Evolutionary conservation across 2,888 invertebrate genomes (phyloP).

Genomic region (Meta bourneti): DNA sequence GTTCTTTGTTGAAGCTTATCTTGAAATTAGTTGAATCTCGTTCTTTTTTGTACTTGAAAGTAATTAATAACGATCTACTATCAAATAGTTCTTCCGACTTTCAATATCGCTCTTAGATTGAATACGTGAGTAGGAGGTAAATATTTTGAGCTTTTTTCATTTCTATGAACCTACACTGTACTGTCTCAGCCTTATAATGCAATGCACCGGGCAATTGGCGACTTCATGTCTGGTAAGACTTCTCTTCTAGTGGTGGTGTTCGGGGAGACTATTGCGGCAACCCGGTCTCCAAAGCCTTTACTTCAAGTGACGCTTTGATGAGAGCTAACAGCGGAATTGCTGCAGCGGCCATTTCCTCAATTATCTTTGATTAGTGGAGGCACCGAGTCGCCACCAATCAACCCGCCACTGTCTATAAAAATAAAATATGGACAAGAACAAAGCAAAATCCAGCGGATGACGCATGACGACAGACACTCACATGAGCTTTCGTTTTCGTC

Average conservation of each 20-base stretch:
- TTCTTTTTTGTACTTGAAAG: too few relatives aligned
- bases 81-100: too few relatives aligned
- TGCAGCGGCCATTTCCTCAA: constrained; percentile 74
- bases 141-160: too few relatives aligned
- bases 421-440: constrained; percentile 52
- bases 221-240: neutral
- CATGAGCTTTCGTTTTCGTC: neutral
- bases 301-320: constrained; percentile 69
- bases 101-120: too few relatives aligned
- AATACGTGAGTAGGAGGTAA: too few relatives aligned
- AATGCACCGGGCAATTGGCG: neutral
- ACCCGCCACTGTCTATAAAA: constrained; percentile 49
- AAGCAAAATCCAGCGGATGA: constrained; percentile 60
- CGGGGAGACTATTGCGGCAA: constrained; percentile 36
- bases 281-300: constrained; percentile 36
- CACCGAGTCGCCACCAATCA: constrained; percentile 74
- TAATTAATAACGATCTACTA: too few relatives aligned
- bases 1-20: too few relatives aligned
- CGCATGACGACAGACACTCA: constrained; percentile 59
- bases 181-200: too few relatives aligned
- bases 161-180: too few relatives aligned
- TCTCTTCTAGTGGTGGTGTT: neutral
- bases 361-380: constrained; percentile 74
- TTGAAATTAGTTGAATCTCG: too few relatives aligned
- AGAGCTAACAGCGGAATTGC: constrained; percentile 71